A percentile compares a stretch with the other conserved stretches of the same genome.
Evolutionary conservation across 1,140 invertebrate genomes (phyloP).

Genomic region (Littorina saxatilis): DNA sequence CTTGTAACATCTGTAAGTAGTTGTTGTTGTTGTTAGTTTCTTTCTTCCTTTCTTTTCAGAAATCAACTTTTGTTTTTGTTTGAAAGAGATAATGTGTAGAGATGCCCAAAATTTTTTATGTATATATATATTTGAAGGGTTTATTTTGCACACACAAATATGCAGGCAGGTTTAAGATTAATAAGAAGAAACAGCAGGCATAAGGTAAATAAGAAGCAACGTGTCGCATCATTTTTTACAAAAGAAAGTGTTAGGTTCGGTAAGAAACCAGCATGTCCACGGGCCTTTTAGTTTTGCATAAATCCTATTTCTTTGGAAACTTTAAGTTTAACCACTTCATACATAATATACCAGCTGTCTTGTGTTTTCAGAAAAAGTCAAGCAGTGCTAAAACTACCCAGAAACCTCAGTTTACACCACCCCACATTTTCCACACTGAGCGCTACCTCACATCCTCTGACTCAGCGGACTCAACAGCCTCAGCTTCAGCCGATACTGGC

Average conservation of each 20-base stretch:
- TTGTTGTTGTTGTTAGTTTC: background rate
- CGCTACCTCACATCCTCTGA: background rate
- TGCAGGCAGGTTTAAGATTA: no score
- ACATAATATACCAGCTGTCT: no score
- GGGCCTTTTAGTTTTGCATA: no score
- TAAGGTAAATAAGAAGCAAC: no score
- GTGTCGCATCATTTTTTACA: no score
- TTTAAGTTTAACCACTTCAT: no score
- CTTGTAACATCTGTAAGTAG: slow-evolving; percentile 65
- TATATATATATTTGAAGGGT: background rate
- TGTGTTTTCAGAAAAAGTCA: slow-evolving; percentile 21
- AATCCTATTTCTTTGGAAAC: no score
- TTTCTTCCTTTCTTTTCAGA: background rate
- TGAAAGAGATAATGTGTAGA: background rate
- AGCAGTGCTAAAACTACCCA: slow-evolving; percentile 1
- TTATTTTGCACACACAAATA: no score
- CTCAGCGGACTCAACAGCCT: background rate
- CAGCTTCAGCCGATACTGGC: background rate
- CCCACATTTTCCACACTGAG: slow-evolving; percentile 31
- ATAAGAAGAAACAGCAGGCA: no score
- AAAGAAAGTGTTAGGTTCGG: no score
- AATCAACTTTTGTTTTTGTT: background rate
- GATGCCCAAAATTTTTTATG: background rate
- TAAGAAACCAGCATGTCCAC: no score
- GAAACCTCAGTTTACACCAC: slow-evolving; percentile 28